Conservation (phyloP, 2,797 vertebrate genomes). For the Lagodon rhomboides region DNA sequence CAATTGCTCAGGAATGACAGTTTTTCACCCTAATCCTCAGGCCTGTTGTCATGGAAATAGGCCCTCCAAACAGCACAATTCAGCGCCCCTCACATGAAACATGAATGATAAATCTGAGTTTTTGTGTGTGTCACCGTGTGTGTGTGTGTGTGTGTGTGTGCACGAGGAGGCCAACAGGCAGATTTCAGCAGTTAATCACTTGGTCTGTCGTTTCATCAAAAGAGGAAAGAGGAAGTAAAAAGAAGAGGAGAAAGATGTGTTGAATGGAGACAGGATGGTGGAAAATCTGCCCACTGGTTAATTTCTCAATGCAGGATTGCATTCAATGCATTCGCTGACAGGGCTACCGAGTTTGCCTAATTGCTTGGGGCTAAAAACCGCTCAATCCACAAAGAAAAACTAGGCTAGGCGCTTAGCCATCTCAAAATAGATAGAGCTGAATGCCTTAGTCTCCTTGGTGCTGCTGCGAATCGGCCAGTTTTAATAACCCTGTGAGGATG, state of each 20-base stretch:
- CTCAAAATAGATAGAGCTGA: constrained; percentile 63
- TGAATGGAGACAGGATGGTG: constrained; percentile 49
- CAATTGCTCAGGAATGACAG: constrained; percentile 75
- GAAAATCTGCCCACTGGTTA: constrained; percentile 47
- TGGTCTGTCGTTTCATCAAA: constrained; percentile 63
- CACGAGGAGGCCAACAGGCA: constrained; percentile 26
- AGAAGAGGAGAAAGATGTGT: constrained; percentile 24
- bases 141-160: constrained; percentile 9
- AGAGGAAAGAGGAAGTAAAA: constrained; percentile 24
- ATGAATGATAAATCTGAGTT: constrained; percentile 74
- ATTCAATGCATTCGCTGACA: constrained; percentile 58
- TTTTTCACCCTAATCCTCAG: constrained; percentile 80
- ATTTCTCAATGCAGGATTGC: constrained; percentile 47
- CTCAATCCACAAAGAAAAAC: constrained; percentile 62
- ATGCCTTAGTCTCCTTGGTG: constrained; percentile 45
- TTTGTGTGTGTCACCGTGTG: constrained; percentile 26
- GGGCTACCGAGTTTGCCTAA: constrained; percentile 61
- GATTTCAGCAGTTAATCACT: constrained; percentile 66
- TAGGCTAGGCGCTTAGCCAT: constrained; percentile 52
- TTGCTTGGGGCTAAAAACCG: constrained; percentile 66
- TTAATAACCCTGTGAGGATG: constrained; percentile 35
- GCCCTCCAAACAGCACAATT: constrained; percentile 73
- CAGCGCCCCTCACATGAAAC: constrained; percentile 69
- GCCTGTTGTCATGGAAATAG: constrained; percentile 88
- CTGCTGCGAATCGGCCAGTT: constrained; percentile 43